Conservation (phyloP, 2,113 vertebrate genomes). For the Nibea coibor region DNA sequence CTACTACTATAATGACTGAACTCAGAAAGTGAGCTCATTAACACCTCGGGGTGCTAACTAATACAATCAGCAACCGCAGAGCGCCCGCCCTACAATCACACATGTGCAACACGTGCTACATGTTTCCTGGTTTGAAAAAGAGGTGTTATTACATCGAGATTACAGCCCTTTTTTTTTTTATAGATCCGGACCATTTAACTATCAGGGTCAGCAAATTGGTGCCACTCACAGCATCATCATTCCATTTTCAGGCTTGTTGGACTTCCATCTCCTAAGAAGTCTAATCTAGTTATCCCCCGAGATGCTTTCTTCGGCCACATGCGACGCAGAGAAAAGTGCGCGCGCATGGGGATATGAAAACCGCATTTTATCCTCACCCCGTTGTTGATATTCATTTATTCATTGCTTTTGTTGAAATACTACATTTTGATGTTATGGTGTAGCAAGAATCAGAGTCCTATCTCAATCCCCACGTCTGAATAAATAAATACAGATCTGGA, state of each 20-base stretch:
- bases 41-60: background rate
- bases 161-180: background rate
- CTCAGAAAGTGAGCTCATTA: conserved; percentile 15
- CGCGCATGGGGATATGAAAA: conserved; percentile 48
- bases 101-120: background rate
- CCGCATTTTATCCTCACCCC: conserved; percentile 50
- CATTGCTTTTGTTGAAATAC: conserved; percentile 78
- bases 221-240: conserved; percentile 31
- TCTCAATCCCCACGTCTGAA: conserved; percentile 61
- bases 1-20: conserved; percentile 1
- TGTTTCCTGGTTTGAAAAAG: background rate
- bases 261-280: conserved; percentile 42
- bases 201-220: conserved; percentile 37
- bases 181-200: conserved; percentile 22
- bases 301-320: conserved; percentile 21
- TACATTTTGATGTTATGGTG: conserved; percentile 64
- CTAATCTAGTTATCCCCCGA: conserved; percentile 46
- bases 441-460: conserved; percentile 57
- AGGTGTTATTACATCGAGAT: conserved; percentile 1
- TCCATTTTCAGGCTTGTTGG: conserved; percentile 26
- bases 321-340: conserved; percentile 35
- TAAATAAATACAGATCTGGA: conserved; percentile 61
- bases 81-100: background rate
- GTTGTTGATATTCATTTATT: conserved; percentile 79
- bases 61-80: background rate